Evolutionary conservation across 2,797 vertebrate species (phyloP).

Genomic region (Lithobates sylvaticus): DNA sequence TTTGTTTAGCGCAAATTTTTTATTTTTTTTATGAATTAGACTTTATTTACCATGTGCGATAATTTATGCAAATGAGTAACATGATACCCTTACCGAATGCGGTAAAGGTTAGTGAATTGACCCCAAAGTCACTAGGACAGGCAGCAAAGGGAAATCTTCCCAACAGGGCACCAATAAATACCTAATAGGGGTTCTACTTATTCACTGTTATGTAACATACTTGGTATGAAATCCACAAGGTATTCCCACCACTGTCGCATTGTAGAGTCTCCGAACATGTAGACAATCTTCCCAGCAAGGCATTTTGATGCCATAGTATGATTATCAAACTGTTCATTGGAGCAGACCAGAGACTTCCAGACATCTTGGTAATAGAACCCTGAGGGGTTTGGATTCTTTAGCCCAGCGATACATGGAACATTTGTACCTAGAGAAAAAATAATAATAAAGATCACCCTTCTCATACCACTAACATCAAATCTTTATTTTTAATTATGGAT

Average conservation of each 20-base stretch:
- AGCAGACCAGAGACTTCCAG: slow-evolving; percentile 68
- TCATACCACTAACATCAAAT: too few relatives aligned
- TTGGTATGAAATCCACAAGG: slow-evolving; percentile 17
- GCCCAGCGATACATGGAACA: slow-evolving; percentile 12
- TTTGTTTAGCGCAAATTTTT: too few relatives aligned
- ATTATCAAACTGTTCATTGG: slow-evolving; percentile 53
- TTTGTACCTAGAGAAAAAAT: not conserved
- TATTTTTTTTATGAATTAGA: too few relatives aligned
- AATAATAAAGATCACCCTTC: too few relatives aligned
- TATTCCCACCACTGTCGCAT: slow-evolving; percentile 30
- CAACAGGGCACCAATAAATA: too few relatives aligned
- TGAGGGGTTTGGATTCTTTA: slow-evolving; percentile 57
- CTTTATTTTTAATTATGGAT: too few relatives aligned
- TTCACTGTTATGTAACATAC: not conserved
- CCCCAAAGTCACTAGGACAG: too few relatives aligned
- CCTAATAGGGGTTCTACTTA: not conserved
- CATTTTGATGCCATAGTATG: slow-evolving; percentile 40
- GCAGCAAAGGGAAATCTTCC: too few relatives aligned
- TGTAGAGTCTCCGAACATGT: slow-evolving; percentile 42
- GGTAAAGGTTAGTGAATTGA: too few relatives aligned
- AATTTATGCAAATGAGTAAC: too few relatives aligned
- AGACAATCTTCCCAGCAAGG: slow-evolving; percentile 49
- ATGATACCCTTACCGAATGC: too few relatives aligned
- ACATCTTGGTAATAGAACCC: slow-evolving; percentile 68
- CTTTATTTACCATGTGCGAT: too few relatives aligned